Conservation (phyloP, 1,140 invertebrate species). For the Drosophila sucinea region DNA sequence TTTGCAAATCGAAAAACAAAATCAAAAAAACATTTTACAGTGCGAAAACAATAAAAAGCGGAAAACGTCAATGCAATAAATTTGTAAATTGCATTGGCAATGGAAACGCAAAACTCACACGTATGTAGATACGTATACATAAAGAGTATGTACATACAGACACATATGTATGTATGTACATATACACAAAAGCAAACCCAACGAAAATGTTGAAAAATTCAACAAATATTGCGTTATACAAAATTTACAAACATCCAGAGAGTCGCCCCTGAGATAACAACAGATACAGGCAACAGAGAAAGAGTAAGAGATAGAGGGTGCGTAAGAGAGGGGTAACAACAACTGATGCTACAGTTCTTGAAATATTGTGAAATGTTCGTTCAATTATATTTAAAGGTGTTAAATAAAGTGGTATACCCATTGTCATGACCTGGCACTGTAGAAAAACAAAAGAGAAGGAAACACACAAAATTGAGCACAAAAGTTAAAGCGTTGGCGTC, state of each 20-base stretch:
- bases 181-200: constrained; percentile 34
- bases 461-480: constrained; percentile 19
- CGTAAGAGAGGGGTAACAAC: background rate
- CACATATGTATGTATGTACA: constrained; percentile 32
- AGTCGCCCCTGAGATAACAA: constrained; percentile 22
- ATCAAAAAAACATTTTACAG: constrained; percentile 24
- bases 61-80: constrained; percentile 63
- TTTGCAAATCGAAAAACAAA: constrained; percentile 32
- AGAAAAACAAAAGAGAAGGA: background rate
- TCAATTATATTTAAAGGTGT: constrained; percentile 9
- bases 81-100: constrained; percentile 72
- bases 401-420: constrained; percentile 14
- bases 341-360: constrained; percentile 12
- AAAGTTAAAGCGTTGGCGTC: constrained; percentile 13
- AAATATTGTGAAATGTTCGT: constrained; percentile 1
- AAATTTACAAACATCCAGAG: constrained; percentile 24
- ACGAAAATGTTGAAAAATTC: constrained; percentile 67
- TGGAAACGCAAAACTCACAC: constrained; percentile 53
- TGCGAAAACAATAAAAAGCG: constrained; percentile 43
- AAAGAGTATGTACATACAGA: constrained; percentile 14
- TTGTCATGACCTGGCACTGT: constrained; percentile 10
- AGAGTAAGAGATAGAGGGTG: constrained; percentile 28
- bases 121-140: constrained; percentile 26
- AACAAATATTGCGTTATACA: constrained; percentile 68
- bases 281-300: background rate